Conservation (phyloP, 1,140 invertebrate genomes). For the Meloidogyne hapla region DNA sequence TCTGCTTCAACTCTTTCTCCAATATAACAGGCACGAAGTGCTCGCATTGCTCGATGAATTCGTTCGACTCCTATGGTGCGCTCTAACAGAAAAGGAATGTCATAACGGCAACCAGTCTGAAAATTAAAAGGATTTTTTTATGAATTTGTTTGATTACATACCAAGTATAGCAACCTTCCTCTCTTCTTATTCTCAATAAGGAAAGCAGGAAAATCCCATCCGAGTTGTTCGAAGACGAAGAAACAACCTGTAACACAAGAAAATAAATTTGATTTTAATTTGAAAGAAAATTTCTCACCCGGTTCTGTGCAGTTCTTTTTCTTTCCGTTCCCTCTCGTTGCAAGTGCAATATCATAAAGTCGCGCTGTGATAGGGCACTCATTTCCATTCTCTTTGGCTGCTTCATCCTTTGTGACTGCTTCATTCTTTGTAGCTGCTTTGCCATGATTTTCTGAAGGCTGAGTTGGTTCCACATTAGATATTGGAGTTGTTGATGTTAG, state of each 20-base stretch:
- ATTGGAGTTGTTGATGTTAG: no score
- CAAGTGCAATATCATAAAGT: not conserved
- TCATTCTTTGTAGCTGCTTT: no score
- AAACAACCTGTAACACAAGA: not conserved
- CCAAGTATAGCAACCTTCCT: not conserved
- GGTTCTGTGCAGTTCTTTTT: not conserved
- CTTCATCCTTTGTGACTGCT: no score
- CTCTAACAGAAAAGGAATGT: not conserved
- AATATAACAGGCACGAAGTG: conserved; percentile 1
- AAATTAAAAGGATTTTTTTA: not conserved
- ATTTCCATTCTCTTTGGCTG: not conserved
- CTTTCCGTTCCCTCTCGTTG: not conserved
- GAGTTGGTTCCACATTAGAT: no score
- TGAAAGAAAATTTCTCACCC: not conserved
- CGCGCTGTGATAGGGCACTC: not conserved
- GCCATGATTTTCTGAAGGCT: no score
- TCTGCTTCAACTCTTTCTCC: not conserved
- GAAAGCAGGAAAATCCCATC: not conserved
- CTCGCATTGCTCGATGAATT: not conserved
- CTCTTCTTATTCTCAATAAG: not conserved
- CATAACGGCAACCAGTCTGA: not conserved
- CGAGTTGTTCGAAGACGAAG: not conserved
- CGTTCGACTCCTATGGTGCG: not conserved
- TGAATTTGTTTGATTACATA: not conserved
- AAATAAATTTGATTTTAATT: not conserved